Evolutionary conservation across 1,140 invertebrate species (phyloP).

Genomic region (Melitaea cinxia): DNA sequence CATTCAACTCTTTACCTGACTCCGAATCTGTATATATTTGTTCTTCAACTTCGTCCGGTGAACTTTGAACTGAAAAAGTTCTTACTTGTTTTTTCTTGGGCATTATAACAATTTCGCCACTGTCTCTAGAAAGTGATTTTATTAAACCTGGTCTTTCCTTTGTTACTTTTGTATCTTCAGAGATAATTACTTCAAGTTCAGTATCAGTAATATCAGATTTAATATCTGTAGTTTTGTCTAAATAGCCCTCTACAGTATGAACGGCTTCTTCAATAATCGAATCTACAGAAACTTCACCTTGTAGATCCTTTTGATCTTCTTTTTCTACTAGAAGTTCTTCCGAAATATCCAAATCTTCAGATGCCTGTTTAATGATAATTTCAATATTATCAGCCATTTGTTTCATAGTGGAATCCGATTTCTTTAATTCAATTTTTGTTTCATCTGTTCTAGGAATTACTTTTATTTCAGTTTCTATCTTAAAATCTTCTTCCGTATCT

Average conservation of each 20-base stretch:
- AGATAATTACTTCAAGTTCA: constrained; percentile 45
- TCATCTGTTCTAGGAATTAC: constrained; percentile 37
- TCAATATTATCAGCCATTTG: constrained; percentile 79
- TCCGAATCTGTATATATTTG: constrained; percentile 81
- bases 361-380: constrained; percentile 79
- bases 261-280: constrained; percentile 76
- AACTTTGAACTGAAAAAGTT: constrained; percentile 80
- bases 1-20: too few species aligned
- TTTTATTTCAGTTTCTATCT: constrained; percentile 28
- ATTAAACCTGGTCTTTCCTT: constrained; percentile 68
- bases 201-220: constrained; percentile 46
- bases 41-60: constrained; percentile 80
- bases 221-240: constrained; percentile 54
- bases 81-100: constrained; percentile 74
- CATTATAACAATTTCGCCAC: constrained; percentile 72
- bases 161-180: constrained; percentile 53
- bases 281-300: constrained; percentile 68
- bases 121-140: constrained; percentile 73
- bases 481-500: constrained; percentile 69
- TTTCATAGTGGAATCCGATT: constrained; percentile 77
- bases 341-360: constrained; percentile 72
- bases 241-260: constrained; percentile 66
- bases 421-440: constrained; percentile 57
- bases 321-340: constrained; percentile 59
- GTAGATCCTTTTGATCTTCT: constrained; percentile 49